These are phyloP conservation scores for Stenodema calcarata DNA, from an alignment of 2,888 invertebrate species.

Conservation along the genomic window DNA sequence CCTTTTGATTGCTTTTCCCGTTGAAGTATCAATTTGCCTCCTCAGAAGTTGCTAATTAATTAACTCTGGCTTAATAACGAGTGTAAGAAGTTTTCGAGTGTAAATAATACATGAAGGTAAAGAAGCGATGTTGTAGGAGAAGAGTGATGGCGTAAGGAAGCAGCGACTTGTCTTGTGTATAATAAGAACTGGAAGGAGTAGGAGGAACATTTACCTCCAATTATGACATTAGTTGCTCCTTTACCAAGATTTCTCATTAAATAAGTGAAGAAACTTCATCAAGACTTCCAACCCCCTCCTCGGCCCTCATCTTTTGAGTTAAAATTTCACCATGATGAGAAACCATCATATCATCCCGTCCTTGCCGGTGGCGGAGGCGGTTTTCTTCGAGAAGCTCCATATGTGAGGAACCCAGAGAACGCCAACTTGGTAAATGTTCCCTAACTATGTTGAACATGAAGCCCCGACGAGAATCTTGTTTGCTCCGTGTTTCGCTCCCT, in stretches of 20 bases:
- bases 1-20: constrained; percentile 39
- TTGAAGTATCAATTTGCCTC: constrained; percentile 50
- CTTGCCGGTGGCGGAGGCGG: no score
- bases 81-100: constrained; percentile 53
- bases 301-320: neutral
- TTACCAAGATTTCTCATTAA: constrained; percentile 18
- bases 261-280: constrained; percentile 7
- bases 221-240: constrained; percentile 36
- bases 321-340: neutral
- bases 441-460: no score
- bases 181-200: constrained; percentile 5
- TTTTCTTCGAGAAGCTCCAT: neutral
- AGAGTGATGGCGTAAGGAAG: neutral
- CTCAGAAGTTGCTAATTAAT: constrained; percentile 51
- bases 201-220: constrained; percentile 48
- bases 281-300: constrained; percentile 1
- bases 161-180: neutral
- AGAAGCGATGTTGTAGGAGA: neutral
- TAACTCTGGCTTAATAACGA: constrained; percentile 52
- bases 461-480: no score
- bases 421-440: neutral
- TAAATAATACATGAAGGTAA: constrained; percentile 47
- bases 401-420: neutral
- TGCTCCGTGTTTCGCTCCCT: no score
- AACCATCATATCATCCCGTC: neutral